Percentiles rank a stretch among this genome's conserved stretches.
Evolutionary conservation across 2,797 vertebrate genomes (phyloP).

Genomic region (Odontamblyopus rebecca): DNA sequence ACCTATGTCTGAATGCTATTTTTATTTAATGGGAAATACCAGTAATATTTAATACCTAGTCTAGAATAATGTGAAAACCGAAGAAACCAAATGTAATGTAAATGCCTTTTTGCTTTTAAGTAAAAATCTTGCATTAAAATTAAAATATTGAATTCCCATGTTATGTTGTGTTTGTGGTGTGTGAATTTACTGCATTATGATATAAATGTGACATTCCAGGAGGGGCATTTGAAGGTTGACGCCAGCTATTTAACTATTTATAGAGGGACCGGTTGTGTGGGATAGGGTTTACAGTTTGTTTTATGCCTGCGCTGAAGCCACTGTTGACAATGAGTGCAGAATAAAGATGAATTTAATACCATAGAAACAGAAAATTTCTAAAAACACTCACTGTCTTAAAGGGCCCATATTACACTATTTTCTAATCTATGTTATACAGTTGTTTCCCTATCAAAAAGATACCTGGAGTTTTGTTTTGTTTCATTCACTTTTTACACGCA

Average conservation of each 20-base stretch:
- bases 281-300: no score
- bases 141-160: slow-evolving; percentile 71
- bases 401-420: no score
- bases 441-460: no score
- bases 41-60: slow-evolving; percentile 8
- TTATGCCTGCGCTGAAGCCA: no score
- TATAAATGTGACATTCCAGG: slow-evolving; percentile 7
- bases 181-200: not conserved
- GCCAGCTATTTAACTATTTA: not conserved
- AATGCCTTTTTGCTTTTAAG: slow-evolving; percentile 63
- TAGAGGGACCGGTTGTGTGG: no score
- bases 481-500: no score
- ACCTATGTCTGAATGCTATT: slow-evolving; percentile 42
- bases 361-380: no score
- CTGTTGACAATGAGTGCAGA: no score
- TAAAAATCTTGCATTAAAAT: slow-evolving; percentile 70
- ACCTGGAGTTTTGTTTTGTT: no score
- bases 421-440: no score
- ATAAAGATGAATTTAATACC: no score
- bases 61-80: slow-evolving; percentile 31
- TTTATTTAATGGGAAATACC: slow-evolving; percentile 49
- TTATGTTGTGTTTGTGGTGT: slow-evolving; percentile 13
- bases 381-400: no score
- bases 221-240: not conserved
- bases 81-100: slow-evolving; percentile 55